Base-by-base conservation (phyloP, 2,113 vertebrate genomes). In the Puma concolor region DNA sequence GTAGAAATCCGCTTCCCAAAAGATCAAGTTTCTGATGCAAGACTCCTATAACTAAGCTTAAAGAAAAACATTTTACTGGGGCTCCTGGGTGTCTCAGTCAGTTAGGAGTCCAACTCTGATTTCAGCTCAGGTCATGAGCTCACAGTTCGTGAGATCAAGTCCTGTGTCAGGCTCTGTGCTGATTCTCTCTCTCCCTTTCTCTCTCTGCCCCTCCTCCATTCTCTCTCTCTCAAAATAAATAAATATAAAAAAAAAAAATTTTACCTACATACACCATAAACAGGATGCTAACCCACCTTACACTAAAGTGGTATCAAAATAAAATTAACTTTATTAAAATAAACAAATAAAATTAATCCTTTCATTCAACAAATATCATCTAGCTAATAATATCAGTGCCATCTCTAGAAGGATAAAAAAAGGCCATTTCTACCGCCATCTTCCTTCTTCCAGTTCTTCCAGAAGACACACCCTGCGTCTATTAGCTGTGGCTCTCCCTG, bases 1-100 rank as follows among this genome's bases (percentile, higher is more conserved):
- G 87, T 72, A 95, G 77, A 94, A 88, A 85, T 94, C 29, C 29
- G 10, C 11, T 92, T 84, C 77, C 29, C 52, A 72, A 76, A 93
- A 94, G 9, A 81, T 21, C 16, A 60, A 27, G 1, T 52, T 90
- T 69, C 71, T 60, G 33, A 88, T 79, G 23, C 50, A 69, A 76
- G 69, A 89, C 19, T 84, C 79, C 48, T 81, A 92, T 79, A 93
- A 87, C 74, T 36, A 72, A 54, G 17, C 29, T 92, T 88, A 48
- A 63, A 88, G 85, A 87, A 88, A 25, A 48, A 64, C 17, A 83
- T 88, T 83, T 74, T 74, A 80, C 10, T 60, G 21, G 57, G 57
- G 57, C 21, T 23, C 57, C 57, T 60, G 57, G 57, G 57, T 25
- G 21, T 21, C 57, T 60, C 57, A 60, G 57, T 60, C 8, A 2